Evolutionary conservation across 1,140 invertebrate species (phyloP).

Genomic region (Drosophila carrolli): DNA sequence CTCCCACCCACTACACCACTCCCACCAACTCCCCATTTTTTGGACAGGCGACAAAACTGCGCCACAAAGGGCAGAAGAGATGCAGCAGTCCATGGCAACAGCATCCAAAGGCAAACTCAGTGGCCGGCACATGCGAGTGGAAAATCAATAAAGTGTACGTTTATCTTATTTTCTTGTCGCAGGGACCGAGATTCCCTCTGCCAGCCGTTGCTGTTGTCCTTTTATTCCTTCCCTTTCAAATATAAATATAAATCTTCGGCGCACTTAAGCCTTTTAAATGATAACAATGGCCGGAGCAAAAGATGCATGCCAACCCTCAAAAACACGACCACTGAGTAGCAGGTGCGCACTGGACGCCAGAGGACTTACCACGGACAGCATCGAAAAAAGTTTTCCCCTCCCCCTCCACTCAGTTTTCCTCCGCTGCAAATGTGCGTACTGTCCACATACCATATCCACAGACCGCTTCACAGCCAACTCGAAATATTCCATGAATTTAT

Average conservation of each 20-base stretch:
- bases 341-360: slow-evolving; percentile 56
- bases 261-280: slow-evolving; percentile 81
- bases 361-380: slow-evolving; percentile 36
- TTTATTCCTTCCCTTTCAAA: slow-evolving; percentile 43
- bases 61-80: slow-evolving; percentile 19
- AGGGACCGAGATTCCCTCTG: slow-evolving; percentile 37
- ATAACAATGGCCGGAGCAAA: slow-evolving; percentile 64
- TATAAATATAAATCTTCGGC: slow-evolving; percentile 77
- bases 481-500: slow-evolving; percentile 54
- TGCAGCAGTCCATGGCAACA: slow-evolving; percentile 49
- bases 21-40: slow-evolving; percentile 25
- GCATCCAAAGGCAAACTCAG: slow-evolving; percentile 38
- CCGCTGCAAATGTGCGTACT: slow-evolving; percentile 12
- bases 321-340: slow-evolving; percentile 47
- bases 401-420: neutral
- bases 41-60: slow-evolving; percentile 59
- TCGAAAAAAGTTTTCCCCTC: neutral
- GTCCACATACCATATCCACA: neutral
- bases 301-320: slow-evolving; percentile 31
- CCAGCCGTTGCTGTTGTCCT: neutral
- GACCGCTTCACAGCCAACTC: neutral
- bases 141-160: slow-evolving; percentile 79
- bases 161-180: slow-evolving; percentile 61
- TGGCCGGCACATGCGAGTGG: slow-evolving; percentile 46
- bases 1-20: slow-evolving; percentile 3